Evolutionary conservation across 2,113 vertebrate species (phyloP), one percentile per base, ranked within the genome.

Genomic region (Ptychochromis oligacanthus): DNA sequence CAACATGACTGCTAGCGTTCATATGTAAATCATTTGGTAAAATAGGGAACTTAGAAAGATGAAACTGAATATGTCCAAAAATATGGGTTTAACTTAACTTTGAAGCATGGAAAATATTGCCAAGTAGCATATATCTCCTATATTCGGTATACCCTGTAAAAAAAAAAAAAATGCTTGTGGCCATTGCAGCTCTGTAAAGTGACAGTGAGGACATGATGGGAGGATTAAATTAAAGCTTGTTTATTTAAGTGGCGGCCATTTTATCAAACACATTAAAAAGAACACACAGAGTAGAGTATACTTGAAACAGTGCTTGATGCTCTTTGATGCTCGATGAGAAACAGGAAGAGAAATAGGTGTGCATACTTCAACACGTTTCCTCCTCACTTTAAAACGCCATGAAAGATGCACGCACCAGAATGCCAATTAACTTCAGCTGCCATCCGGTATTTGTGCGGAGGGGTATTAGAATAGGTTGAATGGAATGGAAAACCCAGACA

Each of bases 341-440:
- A 70, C 43, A 70, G 24, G 65, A 70, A 13, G 20, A 70, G 43
- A 52, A 28, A 49, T 6, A 52, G 24, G 2, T 2, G 6, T 3
- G 24, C 43, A 72, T 52, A n/a, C 65, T 72, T 72, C 17, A 72
- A 52, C 65, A 70, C 17, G 31, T 72, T 72, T 72, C 67, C 17
- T n/a, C 26, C 46, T 28, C 65, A 52, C 46, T n/a, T 72, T 11
- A 14, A 52, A 54, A 72, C 26, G 54, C 31, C 67, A 49, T 20
- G 24, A 49, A 28, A 70, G 46, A n/a, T 31, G 18, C 46, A 31
- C 11, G 31, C 18, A 54, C 6, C 26, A 54, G 67, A 34, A 54
- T 34, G 13, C 13, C 46, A 72, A 31, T 54, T 34, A 8, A 72
- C 3, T 72, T 54, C 26, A 31, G 67, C 67, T 54, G 46, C 67